These are phyloP conservation scores for Enteromius thamalakanensis DNA, from an alignment of 2,797 vertebrate species.

Conservation along the genomic window DNA sequence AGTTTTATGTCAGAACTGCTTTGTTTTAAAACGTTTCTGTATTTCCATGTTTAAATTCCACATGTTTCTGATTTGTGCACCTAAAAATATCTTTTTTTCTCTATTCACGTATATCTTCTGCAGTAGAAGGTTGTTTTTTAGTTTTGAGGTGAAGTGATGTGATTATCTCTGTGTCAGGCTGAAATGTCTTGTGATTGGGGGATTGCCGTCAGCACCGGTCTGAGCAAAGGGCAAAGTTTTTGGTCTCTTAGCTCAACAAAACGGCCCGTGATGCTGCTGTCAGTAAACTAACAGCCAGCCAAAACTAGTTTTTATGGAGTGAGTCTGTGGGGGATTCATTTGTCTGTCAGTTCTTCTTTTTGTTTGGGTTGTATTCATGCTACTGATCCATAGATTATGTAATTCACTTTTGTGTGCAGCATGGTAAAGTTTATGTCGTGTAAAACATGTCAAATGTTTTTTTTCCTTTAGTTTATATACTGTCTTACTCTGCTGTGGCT, in stretches of 20 bases:
- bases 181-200: constrained; percentile 43
- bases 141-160: constrained; percentile 11
- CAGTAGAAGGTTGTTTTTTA: background rate
- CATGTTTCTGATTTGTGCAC: no score
- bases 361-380: background rate
- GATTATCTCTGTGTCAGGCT: constrained; percentile 53
- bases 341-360: constrained; percentile 14
- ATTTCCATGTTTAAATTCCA: background rate
- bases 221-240: constrained; percentile 59
- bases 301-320: constrained; percentile 32
- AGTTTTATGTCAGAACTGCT: background rate
- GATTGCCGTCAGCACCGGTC: constrained; percentile 43
- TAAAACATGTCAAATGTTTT: background rate
- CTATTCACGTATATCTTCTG: background rate
- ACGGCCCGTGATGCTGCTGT: constrained; percentile 17
- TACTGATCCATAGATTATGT: background rate
- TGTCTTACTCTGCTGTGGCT: background rate
- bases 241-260: constrained; percentile 32
- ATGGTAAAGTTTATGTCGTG: background rate
- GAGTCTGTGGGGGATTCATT: constrained; percentile 10
- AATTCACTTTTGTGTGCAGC: background rate
- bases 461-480: background rate
- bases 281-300: constrained; percentile 23
- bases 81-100: background rate
- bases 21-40: background rate